These are phyloP conservation scores for Sylvilagus bachmani DNA, from an alignment of 2,113 vertebrate genomes.

Conservation along the genomic window DNA sequence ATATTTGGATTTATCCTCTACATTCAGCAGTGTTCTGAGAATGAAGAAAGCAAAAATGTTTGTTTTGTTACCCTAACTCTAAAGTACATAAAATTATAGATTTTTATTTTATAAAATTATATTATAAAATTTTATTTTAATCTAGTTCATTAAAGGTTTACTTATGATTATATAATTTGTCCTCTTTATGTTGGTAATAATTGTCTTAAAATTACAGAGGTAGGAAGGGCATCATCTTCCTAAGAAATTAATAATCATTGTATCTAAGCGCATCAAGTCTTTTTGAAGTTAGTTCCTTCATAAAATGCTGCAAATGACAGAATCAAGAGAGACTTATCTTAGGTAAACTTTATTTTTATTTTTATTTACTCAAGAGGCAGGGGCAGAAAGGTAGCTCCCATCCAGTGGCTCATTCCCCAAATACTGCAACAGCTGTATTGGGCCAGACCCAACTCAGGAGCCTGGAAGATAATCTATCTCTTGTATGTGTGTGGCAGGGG, in stretches of 20 bases:
- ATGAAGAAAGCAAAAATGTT: conserved; percentile 39
- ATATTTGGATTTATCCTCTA: conserved; percentile 3
- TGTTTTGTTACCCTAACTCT: not conserved
- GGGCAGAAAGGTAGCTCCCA: too few species aligned
- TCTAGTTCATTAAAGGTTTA: conserved; percentile 11
- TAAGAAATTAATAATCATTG: conserved; percentile 27
- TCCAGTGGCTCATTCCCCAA: too few species aligned
- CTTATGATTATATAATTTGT: not conserved
- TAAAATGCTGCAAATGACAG: not conserved
- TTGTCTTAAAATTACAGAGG: not conserved
- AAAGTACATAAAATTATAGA: not conserved
- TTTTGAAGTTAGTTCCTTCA: not conserved
- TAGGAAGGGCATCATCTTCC: conserved; percentile 17
- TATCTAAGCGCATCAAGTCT: not conserved
- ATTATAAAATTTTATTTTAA: not conserved
- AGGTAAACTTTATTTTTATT: too few species aligned
- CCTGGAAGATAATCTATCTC: too few species aligned
- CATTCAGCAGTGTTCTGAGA: not conserved
- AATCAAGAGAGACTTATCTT: not conserved
- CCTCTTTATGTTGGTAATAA: conserved; percentile 14
- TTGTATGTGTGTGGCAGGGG: too few species aligned
- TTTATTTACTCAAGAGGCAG: too few species aligned
- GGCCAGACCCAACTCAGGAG: too few species aligned
- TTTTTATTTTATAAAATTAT: too few species aligned
- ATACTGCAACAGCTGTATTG: too few species aligned